These are phyloP conservation scores for Melanostoma mellinum DNA, from an alignment of 2,888 invertebrate species.

Conservation along the genomic window DNA sequence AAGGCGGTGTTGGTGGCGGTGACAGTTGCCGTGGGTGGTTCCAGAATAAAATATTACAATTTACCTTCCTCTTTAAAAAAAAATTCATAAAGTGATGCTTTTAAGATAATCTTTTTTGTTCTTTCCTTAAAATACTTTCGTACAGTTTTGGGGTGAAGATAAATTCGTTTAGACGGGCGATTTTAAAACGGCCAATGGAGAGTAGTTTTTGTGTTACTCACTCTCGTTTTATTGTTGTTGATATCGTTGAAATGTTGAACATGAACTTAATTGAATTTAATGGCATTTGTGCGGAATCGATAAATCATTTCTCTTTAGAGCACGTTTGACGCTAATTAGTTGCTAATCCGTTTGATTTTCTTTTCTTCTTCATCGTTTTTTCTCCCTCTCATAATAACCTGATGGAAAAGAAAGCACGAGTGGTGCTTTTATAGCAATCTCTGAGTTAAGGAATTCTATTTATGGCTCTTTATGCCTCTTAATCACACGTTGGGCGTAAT, in stretches of 20 bases:
- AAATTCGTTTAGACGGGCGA: conserved; percentile 32
- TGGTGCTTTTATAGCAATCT: no score
- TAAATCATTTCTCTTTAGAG: conserved; percentile 56
- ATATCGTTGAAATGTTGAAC: conserved; percentile 30
- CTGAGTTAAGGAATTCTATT: no score
- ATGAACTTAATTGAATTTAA: conserved; percentile 63
- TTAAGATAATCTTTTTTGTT: conserved; percentile 14
- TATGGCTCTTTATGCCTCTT: no score
- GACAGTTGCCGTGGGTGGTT: conserved; percentile 65
- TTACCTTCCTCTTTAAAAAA: conserved; percentile 64
- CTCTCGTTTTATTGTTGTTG: conserved; percentile 1
- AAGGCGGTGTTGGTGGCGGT: conserved; percentile 1
- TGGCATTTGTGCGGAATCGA: conserved; percentile 61
- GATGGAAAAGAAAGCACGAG: no score
- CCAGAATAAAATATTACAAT: conserved; percentile 53
- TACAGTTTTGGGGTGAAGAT: conserved; percentile 36
- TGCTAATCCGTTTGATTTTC: conserved; percentile 42
- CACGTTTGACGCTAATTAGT: conserved; percentile 33
- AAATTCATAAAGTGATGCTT: conserved; percentile 56
- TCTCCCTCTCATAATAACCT: no score
- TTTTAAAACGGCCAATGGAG: conserved; percentile 30
- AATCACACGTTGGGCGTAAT: no score
- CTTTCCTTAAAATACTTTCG: conserved; percentile 1
- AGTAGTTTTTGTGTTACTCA: neutral
- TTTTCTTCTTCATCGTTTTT: neutral